A percentile compares a stretch with the other conserved stretches of the same genome.
Conservation (phyloP, 2,888 invertebrate species). For the Lamellibrachia satsuma region DNA sequence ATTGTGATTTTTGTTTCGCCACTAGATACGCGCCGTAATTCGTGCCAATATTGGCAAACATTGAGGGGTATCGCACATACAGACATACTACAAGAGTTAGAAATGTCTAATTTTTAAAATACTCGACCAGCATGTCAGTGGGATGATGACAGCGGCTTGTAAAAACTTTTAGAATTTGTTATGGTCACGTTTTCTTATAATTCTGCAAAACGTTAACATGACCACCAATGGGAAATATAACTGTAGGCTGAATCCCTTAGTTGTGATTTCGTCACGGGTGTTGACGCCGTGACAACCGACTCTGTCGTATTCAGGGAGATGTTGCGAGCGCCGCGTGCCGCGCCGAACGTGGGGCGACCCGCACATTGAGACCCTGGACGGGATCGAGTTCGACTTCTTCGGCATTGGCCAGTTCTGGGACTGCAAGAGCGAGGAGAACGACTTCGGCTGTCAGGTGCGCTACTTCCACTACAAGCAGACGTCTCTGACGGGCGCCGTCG, state of each 20-base stretch:
- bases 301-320: constrained; percentile 19
- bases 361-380: constrained; percentile 25
- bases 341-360: constrained; percentile 23
- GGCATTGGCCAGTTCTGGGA: constrained; percentile 32
- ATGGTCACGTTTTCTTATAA: no score
- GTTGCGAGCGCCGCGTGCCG: constrained; percentile 23
- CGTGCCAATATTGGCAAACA: no score
- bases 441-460: constrained; percentile 31
- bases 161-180: no score
- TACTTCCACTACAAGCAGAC: constrained; percentile 26
- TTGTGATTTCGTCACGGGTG: neutral
- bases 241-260: neutral
- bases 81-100: no score
- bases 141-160: no score
- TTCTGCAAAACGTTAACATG: no score
- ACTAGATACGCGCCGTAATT: no score
- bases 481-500: constrained; percentile 30
- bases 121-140: no score
- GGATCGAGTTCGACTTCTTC: constrained; percentile 25
- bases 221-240: no score
- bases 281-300: neutral
- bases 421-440: constrained; percentile 29
- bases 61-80: no score
- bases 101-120: no score
- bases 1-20: no score